phyloP scores from a whole-genome alignment of 1,140 invertebrate genomes.

The Gryllus bimaculatus region DNA sequence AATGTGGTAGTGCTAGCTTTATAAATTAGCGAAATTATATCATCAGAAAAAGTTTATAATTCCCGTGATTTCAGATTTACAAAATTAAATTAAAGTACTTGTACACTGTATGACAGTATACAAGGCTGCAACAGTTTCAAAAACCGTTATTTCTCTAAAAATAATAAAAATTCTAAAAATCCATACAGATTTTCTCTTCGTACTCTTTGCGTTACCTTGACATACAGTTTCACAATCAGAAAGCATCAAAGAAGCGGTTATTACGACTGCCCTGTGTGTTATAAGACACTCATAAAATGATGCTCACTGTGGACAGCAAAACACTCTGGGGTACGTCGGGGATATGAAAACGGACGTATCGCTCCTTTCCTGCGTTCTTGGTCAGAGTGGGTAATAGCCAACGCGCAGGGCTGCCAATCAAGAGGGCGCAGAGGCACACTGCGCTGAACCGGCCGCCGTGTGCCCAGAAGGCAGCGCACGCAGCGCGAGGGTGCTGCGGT shows the following conservation, averaged over 20 bases:
- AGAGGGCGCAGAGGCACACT: too few species aligned
- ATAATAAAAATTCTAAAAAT: background rate
- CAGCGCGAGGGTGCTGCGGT: background rate
- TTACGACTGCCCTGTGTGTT: too few species aligned
- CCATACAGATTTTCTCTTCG: background rate
- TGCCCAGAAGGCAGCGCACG: background rate
- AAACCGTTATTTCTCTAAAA: background rate
- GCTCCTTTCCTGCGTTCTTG: too few species aligned
- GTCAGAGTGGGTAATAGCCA: too few species aligned
- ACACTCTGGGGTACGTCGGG: too few species aligned
- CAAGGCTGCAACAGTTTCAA: background rate
- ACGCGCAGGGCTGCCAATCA: too few species aligned
- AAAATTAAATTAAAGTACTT: background rate
- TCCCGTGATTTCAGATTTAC: background rate
- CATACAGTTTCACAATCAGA: background rate
- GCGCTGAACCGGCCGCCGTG: too few species aligned
- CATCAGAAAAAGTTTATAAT: background rate
- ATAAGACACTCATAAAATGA: too few species aligned
- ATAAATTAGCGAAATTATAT: background rate
- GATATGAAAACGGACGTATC: too few species aligned
- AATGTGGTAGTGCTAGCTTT: too few species aligned
- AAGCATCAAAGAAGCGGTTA: background rate
- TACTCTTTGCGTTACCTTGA: background rate
- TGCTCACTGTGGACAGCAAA: too few species aligned
- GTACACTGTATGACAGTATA: background rate